Evolutionary conservation across 2,888 invertebrate genomes (phyloP).

Genomic region (Nemotelus nigrinus): DNA sequence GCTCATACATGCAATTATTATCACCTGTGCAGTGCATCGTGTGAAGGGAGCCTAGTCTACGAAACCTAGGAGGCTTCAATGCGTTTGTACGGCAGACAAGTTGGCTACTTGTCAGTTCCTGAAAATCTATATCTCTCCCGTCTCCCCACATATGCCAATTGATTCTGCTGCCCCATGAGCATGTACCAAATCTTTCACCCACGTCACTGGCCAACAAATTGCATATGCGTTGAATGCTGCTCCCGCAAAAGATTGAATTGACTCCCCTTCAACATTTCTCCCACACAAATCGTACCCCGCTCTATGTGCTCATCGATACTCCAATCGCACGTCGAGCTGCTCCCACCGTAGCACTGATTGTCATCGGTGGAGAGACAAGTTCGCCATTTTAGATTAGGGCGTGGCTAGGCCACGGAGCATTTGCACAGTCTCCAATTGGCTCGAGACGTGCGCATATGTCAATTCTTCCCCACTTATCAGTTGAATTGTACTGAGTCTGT

Average conservation of each 20-base stretch:
- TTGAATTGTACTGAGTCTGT: neutral
- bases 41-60: slow-evolving; percentile 31
- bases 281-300: neutral
- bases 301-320: slow-evolving; percentile 3
- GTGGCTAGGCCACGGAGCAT: slow-evolving; percentile 1
- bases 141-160: neutral
- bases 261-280: slow-evolving; percentile 13
- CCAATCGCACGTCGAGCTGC: slow-evolving; percentile 15
- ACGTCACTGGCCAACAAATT: slow-evolving; percentile 15
- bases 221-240: neutral
- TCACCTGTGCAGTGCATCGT: slow-evolving; percentile 26
- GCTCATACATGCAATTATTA: slow-evolving; percentile 42
- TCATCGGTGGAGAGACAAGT: neutral
- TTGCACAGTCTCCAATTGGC: slow-evolving; percentile 43
- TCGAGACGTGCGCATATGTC: slow-evolving; percentile 42
- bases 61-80: too few species aligned
- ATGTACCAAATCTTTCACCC: neutral
- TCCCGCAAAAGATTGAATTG: neutral
- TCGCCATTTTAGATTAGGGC: slow-evolving; percentile 42
- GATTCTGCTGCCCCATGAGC: slow-evolving; percentile 5
- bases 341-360: slow-evolving; percentile 4
- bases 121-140: too few species aligned
- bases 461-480: slow-evolving; percentile 42
- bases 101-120: too few species aligned
- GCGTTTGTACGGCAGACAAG: too few species aligned